Percentiles rank a stretch among this genome's conserved stretches.
Conservation (phyloP, 37 sponge, comb jelly and placozoan species). For the Eunapius fragilis region DNA sequence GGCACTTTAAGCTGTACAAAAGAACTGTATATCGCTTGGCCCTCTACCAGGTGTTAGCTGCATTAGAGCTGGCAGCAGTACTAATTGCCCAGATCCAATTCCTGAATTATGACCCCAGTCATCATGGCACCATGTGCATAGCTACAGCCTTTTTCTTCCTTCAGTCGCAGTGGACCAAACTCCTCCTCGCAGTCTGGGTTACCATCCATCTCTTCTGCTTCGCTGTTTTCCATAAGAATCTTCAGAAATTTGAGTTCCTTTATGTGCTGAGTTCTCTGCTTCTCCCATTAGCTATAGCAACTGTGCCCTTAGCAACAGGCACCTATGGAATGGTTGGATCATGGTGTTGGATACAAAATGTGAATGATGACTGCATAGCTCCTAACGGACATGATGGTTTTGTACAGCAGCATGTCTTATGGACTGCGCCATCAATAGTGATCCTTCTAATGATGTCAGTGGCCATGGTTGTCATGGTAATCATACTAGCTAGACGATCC, state of each 20-base stretch:
- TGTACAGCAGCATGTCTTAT: background rate
- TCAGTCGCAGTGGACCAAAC: background rate
- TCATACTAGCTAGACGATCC: background rate
- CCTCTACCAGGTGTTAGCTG: background rate
- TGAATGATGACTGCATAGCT: background rate
- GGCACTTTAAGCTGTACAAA: background rate
- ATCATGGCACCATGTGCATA: background rate
- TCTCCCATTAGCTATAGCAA: background rate
- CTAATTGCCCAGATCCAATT: background rate
- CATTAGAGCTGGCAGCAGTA: background rate
- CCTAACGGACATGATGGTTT: background rate
- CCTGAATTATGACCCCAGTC: background rate
- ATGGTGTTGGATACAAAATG: background rate
- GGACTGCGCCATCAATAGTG: background rate
- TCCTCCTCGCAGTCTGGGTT: background rate
- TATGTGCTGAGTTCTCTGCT: background rate
- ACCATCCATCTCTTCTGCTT: background rate
- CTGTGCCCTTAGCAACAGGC: background rate
- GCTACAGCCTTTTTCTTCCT: background rate
- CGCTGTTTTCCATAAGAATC: background rate
- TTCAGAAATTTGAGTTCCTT: background rate
- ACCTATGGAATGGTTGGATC: background rate
- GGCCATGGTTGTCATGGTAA: background rate
- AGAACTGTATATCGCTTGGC: background rate
- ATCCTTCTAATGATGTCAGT: background rate